Evolutionary conservation across 2,797 vertebrate species (phyloP).

Genomic region (Notoglanidium macrostoma): DNA sequence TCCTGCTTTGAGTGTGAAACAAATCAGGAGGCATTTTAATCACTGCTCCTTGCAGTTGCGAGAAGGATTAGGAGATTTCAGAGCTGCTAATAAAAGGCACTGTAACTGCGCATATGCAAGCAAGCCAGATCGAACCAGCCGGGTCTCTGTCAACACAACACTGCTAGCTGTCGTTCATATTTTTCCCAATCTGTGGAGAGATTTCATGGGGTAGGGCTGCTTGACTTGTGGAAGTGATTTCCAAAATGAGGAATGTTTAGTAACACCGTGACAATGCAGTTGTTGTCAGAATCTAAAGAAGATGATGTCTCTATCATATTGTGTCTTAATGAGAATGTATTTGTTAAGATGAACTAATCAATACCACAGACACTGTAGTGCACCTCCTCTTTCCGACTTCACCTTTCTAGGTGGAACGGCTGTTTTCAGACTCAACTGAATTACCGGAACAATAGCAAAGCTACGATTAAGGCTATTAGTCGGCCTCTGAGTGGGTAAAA

Average conservation of each 20-base stretch:
- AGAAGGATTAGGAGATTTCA: constrained; percentile 42
- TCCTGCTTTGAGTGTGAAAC: constrained; percentile 24
- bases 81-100: constrained; percentile 49
- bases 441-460: constrained; percentile 34
- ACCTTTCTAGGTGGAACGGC: neutral
- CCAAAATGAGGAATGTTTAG: neutral
- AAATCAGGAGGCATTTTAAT: constrained; percentile 46
- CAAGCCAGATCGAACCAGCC: constrained; percentile 36
- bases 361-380: neutral
- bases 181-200: neutral
- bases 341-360: neutral
- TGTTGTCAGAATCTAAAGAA: no score
- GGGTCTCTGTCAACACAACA: neutral
- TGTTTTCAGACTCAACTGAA: constrained; percentile 6
- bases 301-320: neutral
- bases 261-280: neutral
- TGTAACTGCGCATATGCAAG: constrained; percentile 2
- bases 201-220: neutral
- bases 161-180: neutral
- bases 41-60: constrained; percentile 36
- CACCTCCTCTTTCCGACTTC: neutral
- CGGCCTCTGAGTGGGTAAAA: constrained; percentile 28
- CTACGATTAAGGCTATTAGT: constrained; percentile 23
- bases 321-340: neutral
- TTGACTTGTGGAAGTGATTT: neutral